Percentiles rank a stretch among this genome's conserved stretches.
phyloP scores from a whole-genome alignment of 2,888 invertebrate genomes.

The Blera fallax region DNA sequence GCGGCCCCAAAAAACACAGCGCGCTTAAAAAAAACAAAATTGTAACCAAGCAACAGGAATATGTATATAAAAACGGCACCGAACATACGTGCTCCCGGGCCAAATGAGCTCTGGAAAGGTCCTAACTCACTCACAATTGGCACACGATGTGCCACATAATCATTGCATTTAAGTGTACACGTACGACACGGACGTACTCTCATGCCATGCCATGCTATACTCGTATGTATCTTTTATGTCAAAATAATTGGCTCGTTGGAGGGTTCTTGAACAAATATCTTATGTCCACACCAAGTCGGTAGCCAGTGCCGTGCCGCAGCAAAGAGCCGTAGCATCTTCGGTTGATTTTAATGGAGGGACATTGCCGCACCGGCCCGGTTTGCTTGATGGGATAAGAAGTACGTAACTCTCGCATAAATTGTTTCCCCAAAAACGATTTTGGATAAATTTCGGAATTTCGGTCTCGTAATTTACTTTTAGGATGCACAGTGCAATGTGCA shows the following conservation, averaged over 20 bases:
- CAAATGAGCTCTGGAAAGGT: slow-evolving; percentile 61
- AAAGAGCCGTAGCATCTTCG: slow-evolving; percentile 45
- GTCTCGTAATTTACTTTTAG: slow-evolving; percentile 48
- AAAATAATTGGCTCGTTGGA: slow-evolving; percentile 69
- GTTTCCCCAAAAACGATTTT: slow-evolving; percentile 16
- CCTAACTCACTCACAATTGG: slow-evolving; percentile 72
- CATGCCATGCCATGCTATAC: slow-evolving; percentile 46
- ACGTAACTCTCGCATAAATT: slow-evolving; percentile 54
- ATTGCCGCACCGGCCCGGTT: background rate
- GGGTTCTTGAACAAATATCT: slow-evolving; percentile 61
- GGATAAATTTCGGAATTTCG: slow-evolving; percentile 43
- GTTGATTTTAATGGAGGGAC: slow-evolving; percentile 2
- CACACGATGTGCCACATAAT: slow-evolving; percentile 72
- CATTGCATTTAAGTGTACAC: slow-evolving; percentile 66
- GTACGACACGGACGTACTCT: slow-evolving; percentile 54
- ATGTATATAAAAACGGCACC: background rate
- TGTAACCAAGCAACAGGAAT: background rate
- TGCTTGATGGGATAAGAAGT: slow-evolving; percentile 5
- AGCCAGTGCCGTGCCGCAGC: slow-evolving; percentile 3
- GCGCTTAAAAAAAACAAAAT: slow-evolving; percentile 1
- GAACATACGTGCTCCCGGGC: slow-evolving; percentile 51
- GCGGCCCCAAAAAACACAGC: slow-evolving; percentile 20
- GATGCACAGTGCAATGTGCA: background rate
- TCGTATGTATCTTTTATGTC: slow-evolving; percentile 67
- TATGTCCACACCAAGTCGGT: slow-evolving; percentile 41